Evolutionary conservation across 2,888 invertebrate species (phyloP).

Genomic region (Eupelmus urozonus): DNA sequence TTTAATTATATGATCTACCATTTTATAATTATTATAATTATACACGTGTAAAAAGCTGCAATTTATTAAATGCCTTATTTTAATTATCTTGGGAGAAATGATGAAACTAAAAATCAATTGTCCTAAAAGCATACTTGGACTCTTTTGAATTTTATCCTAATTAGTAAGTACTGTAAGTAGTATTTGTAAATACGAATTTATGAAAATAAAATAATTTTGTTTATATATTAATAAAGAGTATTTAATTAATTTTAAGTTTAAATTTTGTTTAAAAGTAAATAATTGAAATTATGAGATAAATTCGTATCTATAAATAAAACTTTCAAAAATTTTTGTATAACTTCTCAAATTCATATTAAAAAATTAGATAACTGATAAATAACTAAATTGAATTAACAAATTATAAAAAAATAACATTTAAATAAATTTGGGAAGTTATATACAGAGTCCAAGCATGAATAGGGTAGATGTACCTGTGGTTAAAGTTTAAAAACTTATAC

Average conservation of each 20-base stretch:
- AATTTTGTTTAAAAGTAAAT: too few relatives aligned
- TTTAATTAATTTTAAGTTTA: neutral
- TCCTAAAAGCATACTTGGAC: slow-evolving; percentile 44
- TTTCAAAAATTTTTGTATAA: slow-evolving; percentile 1
- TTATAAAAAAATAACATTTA: neutral
- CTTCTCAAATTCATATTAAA: too few relatives aligned
- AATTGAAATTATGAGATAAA: neutral
- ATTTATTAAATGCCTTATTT: too few relatives aligned
- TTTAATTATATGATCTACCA: too few relatives aligned
- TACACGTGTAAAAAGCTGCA: too few relatives aligned
- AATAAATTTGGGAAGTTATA: slow-evolving; percentile 29
- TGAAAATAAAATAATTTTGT: neutral
- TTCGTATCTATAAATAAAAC: slow-evolving; percentile 23
- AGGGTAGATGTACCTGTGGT: slow-evolving; percentile 49
- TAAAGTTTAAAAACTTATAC: neutral
- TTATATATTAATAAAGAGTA: too few relatives aligned
- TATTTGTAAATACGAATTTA: slow-evolving; percentile 23
- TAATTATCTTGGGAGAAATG: slow-evolving; percentile 53
- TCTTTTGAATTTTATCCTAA: neutral
- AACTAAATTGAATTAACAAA: too few relatives aligned
- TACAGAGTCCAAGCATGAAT: slow-evolving; percentile 40
- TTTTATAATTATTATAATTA: too few relatives aligned
- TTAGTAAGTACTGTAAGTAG: slow-evolving; percentile 29
- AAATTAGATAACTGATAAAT: too few relatives aligned
- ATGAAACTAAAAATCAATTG: slow-evolving; percentile 36